These are phyloP conservation scores for Halcyon malimbica DNA, from an alignment of 2,113 vertebrate genomes.

Conservation along the genomic window DNA sequence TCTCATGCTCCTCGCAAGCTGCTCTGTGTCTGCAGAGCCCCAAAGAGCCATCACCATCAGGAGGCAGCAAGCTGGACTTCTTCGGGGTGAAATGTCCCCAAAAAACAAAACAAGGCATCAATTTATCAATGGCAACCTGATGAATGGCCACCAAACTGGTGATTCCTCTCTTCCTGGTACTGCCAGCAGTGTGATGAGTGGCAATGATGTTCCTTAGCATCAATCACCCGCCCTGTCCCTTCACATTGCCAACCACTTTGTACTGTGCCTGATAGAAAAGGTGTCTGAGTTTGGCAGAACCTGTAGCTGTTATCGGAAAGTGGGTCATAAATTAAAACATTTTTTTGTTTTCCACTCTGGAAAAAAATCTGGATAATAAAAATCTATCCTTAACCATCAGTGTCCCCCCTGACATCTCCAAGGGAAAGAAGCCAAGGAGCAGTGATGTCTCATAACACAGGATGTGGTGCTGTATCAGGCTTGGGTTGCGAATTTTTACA, in stretches of 20 bases:
- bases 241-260: not conserved
- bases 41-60: not conserved
- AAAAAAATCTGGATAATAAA: not conserved
- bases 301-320: not conserved
- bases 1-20: fast-evolving
- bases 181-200: not conserved
- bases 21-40: not conserved
- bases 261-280: not conserved
- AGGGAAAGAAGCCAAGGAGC: not conserved
- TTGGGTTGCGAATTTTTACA: not conserved
- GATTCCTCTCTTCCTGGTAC: not conserved
- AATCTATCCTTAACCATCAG: fast-evolving
- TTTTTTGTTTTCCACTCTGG: not conserved
- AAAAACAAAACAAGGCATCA: not conserved
- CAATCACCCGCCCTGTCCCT: not conserved
- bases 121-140: not conserved
- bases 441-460: fast-evolving
- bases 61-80: fast-evolving
- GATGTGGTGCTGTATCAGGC: too few species aligned
- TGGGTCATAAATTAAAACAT: not conserved
- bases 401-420: not conserved
- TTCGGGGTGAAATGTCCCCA: not conserved
- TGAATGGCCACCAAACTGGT: fast-evolving
- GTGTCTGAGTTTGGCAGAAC: not conserved
- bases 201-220: not conserved